Percentiles rank a stretch among this genome's conserved stretches.
These are phyloP conservation scores for Bucorvus abyssinicus DNA, from an alignment of 2,797 vertebrate species.

Conservation along the genomic window DNA sequence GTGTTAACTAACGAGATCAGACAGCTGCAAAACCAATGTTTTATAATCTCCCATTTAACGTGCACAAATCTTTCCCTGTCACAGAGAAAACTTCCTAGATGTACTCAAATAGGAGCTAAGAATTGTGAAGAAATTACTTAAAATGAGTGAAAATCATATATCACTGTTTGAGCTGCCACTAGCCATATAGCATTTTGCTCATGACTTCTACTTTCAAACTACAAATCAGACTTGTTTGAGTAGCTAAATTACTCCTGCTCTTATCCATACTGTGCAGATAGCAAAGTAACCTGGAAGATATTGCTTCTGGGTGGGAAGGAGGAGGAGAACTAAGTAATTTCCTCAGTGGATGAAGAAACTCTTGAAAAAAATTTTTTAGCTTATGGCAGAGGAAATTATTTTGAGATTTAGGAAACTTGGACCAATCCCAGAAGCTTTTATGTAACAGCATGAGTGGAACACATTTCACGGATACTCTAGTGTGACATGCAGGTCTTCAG, in stretches of 20 bases:
- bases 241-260: conserved; percentile 22
- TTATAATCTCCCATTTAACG: conserved; percentile 42
- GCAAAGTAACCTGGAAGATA: neutral
- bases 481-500: neutral
- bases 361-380: neutral
- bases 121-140: conserved; percentile 43
- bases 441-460: neutral
- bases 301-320: neutral
- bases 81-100: conserved; percentile 8
- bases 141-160: conserved; percentile 40
- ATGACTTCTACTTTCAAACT: conserved; percentile 40
- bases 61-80: conserved; percentile 48
- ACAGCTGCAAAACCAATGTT: conserved; percentile 53
- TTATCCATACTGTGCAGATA: conserved; percentile 21
- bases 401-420: neutral
- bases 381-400: conserved; percentile 5
- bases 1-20: conserved; percentile 31
- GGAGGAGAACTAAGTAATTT: neutral
- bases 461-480: neutral
- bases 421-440: neutral
- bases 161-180: conserved; percentile 28
- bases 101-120: neutral
- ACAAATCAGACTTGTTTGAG: conserved; percentile 35
- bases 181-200: conserved; percentile 40
- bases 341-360: conserved; percentile 7